Percentiles rank a stretch among this genome's conserved stretches.
Conservation (phyloP, 2,113 vertebrate species). For the Istiophorus platypterus region DNA sequence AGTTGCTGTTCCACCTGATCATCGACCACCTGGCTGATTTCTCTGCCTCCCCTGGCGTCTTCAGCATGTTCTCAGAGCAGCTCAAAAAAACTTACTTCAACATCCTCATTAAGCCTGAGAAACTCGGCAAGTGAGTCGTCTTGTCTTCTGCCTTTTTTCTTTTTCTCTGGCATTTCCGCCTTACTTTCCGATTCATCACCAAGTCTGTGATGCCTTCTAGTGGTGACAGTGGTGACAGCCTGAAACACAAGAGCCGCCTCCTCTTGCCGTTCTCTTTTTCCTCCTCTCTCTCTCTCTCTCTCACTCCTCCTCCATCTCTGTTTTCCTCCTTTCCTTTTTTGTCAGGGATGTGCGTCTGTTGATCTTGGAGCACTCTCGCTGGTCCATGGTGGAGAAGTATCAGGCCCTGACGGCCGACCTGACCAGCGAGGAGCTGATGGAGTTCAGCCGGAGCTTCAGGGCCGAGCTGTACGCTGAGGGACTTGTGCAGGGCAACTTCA, state of each 20-base stretch:
- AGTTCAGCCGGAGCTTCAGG: conserved; percentile 89
- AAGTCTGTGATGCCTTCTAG: conserved; percentile 68
- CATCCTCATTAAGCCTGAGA: conserved; percentile 95
- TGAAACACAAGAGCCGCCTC: background rate
- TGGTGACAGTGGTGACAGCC: conserved; percentile 50
- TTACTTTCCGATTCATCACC: conserved; percentile 1
- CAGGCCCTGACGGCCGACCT: conserved; percentile 89
- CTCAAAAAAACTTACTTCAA: conserved; percentile 98
- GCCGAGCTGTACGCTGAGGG: conserved; percentile 93
- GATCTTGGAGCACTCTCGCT: conserved; percentile 92
- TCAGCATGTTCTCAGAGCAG: conserved; percentile 95
- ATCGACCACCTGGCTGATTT: conserved; percentile 94
- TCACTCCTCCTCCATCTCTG: background rate
- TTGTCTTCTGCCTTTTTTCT: background rate
- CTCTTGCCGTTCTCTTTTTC: background rate
- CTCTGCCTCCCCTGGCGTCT: conserved; percentile 90
- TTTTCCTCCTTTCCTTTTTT: background rate
- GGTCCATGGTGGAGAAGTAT: conserved; percentile 97
- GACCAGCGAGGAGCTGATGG: conserved; percentile 86
- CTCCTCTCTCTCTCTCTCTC: background rate
- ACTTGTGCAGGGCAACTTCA: conserved; percentile 96
- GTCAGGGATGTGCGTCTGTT: conserved; percentile 92
- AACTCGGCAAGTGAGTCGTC: conserved; percentile 92
- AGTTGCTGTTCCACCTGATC: conserved; percentile 96
- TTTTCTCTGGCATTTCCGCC: background rate